Evolutionary conservation across 2,888 invertebrate genomes (phyloP), one percentile per base, ranked within the genome.

Genomic region (Busseola fusca): DNA sequence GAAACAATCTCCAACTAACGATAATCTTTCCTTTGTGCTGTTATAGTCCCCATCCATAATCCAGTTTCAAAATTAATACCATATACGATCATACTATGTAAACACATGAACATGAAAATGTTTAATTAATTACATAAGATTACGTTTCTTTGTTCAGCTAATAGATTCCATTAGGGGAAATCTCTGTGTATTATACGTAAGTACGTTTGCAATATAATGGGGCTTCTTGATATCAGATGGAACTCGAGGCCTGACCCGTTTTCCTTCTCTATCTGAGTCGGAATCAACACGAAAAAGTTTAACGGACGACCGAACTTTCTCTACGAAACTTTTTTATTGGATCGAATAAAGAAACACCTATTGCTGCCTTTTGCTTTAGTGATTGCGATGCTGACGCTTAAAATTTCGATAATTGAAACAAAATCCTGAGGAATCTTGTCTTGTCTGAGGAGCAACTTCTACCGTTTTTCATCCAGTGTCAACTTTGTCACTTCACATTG

Each of bases 91-190:
- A 69, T 68, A 68, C 64, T 74, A n/a, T 50, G n/a, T n/a, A 69
- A 78, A 69, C 65, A 69, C 58, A 65, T 10, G 58, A 57, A 69
- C 45, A 78, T 72, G 70, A 67, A 84, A 82, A 79, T 82, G 66
- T 68, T 84, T 81, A 73, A 82, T 81, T 78, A 85, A 79, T 76
- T 76, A 81, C 62, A 54, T 73, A 54, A 72, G 83, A 81, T 73
- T 77, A 73, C 64, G 73, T 75, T 70, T 80, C 82, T 84, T 84
- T 85, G 82, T 84, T 78, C 69, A 75, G 57, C 56, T 82, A 85
- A 85, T 82, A 84, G 85, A 84, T 75, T 84, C 80, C 76, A 85
- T 85, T 84, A 85, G 67, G 56, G 66, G 69, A 76, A 85, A 80
- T 79, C 80, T 83, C 71, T 72, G 64, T 60, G 82, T 77, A 74